Base-by-base conservation (phyloP, 2,888 invertebrate species). In the Lochmaea capreae region DNA sequence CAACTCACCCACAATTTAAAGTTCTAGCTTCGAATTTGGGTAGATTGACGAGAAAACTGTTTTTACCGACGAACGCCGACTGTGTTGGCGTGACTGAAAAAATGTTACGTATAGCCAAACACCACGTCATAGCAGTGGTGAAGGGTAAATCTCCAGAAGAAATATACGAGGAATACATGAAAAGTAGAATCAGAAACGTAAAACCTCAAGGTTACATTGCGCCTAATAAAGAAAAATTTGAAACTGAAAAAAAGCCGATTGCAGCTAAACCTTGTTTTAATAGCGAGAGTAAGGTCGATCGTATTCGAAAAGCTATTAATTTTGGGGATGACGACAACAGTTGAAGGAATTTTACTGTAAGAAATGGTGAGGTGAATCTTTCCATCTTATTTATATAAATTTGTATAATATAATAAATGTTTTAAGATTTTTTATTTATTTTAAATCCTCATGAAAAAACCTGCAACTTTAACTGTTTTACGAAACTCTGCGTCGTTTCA, bases 1-100 rank as follows among this genome's bases (percentile, higher is more conserved):
- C 91, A 88, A 89, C 89, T 0, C 93, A 95, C 80, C 89, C 91
- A 0, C 90, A 92, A 58, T 95, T 94, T 87, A 92, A 93, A 71
- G 89, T 91, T 76, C 92, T 91, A 83, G 94, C 94, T 3, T 89
- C 92, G 0, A 88, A 89, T 1, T 86, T 95, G 71, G 93, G 93
- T 2, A 89, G 92, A 3, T 90, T 93, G 46, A 93, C 93, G 0
- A 89, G 92, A 65, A 90, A 90, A 54, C 88, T 93, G 76, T 89
- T 91, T 83, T 89, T 90, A n/a, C 90, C 90, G 80, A 86, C 89
- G 61, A 85, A 87, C 81, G 87, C 86, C 26, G 85, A 82, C 77
- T 81, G 85, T 3, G 87, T 89, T 1, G 88, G 90, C 0, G 93
- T 94, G 1, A 93, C 93, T 42, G 94, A 94, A 80, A 91, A 92